Conservation (phyloP, 2,797 vertebrate species). For the Eulemur albifrons region DNA sequence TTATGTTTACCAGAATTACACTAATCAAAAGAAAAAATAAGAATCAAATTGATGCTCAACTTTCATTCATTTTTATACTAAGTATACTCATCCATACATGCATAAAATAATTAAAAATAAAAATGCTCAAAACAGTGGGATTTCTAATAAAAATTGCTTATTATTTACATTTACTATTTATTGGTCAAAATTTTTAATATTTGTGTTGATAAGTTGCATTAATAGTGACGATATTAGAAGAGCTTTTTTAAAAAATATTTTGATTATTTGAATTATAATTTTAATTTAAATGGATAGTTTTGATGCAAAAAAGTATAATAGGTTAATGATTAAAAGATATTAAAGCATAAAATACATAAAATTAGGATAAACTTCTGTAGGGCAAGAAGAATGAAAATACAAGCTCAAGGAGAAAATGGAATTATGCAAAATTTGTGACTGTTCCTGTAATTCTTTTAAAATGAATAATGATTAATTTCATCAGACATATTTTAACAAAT, state of each 20-base stretch:
- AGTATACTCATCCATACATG: not conserved
- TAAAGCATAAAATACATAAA: not conserved
- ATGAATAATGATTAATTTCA: conserved; percentile 27
- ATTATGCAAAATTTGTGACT: not conserved
- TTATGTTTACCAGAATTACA: not conserved
- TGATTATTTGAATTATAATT: not conserved
- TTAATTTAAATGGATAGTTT: not conserved
- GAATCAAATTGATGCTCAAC: not conserved
- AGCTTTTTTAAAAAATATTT: not conserved
- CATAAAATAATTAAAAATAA: not conserved
- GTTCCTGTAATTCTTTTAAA: not conserved
- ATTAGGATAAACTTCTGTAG: not conserved
- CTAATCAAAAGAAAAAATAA: not conserved
- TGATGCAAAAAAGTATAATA: not conserved
- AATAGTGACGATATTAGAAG: not conserved
- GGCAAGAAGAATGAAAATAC: not conserved
- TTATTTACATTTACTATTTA: not conserved
- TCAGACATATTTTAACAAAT: not conserved
- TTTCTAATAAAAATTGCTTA: not conserved
- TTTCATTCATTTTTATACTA: not conserved
- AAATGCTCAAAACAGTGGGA: not conserved
- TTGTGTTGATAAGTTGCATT: not conserved
- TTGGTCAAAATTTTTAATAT: not conserved
- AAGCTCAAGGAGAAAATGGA: not conserved
- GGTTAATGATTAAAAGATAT: not conserved